Conservation (phyloP, 2,888 invertebrate genomes). For the Protonemura montana region DNA sequence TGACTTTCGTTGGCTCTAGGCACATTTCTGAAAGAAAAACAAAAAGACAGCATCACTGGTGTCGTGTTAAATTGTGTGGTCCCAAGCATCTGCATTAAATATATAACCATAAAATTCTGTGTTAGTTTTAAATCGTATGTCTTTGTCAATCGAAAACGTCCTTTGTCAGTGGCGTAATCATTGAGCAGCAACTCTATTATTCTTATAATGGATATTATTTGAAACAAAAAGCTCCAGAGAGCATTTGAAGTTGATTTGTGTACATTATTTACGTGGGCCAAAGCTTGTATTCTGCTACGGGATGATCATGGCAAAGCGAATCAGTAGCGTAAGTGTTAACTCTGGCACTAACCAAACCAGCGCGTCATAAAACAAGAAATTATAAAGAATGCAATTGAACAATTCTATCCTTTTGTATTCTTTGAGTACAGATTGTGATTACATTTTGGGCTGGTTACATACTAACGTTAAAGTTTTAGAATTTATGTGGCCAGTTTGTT, state of each 20-base stretch:
- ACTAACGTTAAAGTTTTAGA: neutral
- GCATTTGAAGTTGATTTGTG: neutral
- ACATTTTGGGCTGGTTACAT: neutral
- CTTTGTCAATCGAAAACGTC: neutral
- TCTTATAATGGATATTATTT: neutral
- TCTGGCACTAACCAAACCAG: too few relatives aligned
- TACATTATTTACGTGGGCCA: neutral
- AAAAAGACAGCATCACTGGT: slow-evolving; percentile 16
- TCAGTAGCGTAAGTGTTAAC: too few relatives aligned
- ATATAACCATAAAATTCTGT: neutral
- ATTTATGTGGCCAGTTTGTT: neutral
- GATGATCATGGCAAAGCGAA: too few relatives aligned
- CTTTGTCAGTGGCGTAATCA: neutral
- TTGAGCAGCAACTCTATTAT: neutral
- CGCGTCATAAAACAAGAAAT: too few relatives aligned
- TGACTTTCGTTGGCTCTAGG: neutral
- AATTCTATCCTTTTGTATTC: neutral
- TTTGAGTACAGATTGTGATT: neutral
- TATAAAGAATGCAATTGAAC: neutral
- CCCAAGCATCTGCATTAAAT: neutral
- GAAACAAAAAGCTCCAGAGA: too few relatives aligned
- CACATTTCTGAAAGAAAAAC: neutral
- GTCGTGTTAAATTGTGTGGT: slow-evolving; percentile 29
- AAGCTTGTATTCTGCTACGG: neutral
- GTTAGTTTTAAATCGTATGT: neutral